A percentile compares a stretch with the other conserved stretches of the same genome.
Conservation (phyloP, 2,797 vertebrate species). For the Poecilia gillii region DNA sequence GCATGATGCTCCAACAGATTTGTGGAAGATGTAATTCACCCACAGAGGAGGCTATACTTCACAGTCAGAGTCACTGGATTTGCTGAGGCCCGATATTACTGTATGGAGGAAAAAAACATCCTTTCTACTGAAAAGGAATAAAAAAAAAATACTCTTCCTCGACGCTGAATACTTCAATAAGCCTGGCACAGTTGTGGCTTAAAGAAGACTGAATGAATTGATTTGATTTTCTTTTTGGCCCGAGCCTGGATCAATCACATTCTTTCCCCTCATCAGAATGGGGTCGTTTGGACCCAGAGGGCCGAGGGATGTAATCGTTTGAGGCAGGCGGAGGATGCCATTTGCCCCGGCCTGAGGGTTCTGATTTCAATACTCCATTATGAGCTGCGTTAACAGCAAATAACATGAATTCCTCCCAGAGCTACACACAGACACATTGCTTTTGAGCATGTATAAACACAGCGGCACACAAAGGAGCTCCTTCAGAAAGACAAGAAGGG, state of each 20-base stretch:
- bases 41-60: slow-evolving; percentile 45
- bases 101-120: slow-evolving; percentile 24
- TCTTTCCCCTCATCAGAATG: slow-evolving; percentile 72
- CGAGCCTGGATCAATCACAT: slow-evolving; percentile 86
- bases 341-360: slow-evolving; percentile 69
- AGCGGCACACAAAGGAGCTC: slow-evolving; percentile 52
- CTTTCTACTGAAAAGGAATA: slow-evolving; percentile 50
- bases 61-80: slow-evolving; percentile 37
- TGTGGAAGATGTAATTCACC: slow-evolving; percentile 53
- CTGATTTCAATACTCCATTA: slow-evolving; percentile 88
- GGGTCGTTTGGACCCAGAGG: slow-evolving; percentile 78
- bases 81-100: slow-evolving; percentile 36
- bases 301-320: slow-evolving; percentile 85
- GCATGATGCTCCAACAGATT: slow-evolving; percentile 41
- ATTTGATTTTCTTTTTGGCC: slow-evolving; percentile 86
- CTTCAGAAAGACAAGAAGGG: slow-evolving; percentile 31
- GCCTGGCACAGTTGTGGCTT: slow-evolving; percentile 68
- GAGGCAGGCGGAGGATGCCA: slow-evolving; percentile 82
- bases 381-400: slow-evolving; percentile 89
- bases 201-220: slow-evolving; percentile 85
- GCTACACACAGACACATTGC: slow-evolving; percentile 34
- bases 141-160: slow-evolving; percentile 53
- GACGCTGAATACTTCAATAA: slow-evolving; percentile 70
- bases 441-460: slow-evolving; percentile 45
- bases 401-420: slow-evolving; percentile 88